These are phyloP conservation scores for Gasteruption jaculator DNA, from an alignment of 2,888 invertebrate genomes.

Conservation along the genomic window DNA sequence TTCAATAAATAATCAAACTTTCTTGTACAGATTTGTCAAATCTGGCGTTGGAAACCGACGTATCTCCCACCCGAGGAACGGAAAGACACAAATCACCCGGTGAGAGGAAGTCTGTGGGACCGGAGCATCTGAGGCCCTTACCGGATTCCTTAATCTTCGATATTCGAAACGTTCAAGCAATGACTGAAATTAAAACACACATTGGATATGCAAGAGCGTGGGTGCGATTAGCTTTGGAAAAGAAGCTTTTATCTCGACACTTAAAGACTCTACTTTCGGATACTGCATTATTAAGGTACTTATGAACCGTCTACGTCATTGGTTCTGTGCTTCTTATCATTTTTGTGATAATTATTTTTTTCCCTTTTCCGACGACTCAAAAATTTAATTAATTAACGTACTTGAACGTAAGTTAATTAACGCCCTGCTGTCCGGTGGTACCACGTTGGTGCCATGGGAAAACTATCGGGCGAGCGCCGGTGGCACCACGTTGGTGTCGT, in stretches of 20 bases:
- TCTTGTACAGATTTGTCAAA: slow-evolving; percentile 66
- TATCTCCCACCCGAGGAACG: slow-evolving; percentile 52
- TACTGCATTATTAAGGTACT: slow-evolving; percentile 64
- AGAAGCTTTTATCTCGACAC: slow-evolving; percentile 92
- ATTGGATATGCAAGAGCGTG: slow-evolving; percentile 95
- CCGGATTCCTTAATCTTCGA: slow-evolving; percentile 85
- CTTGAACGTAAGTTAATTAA: too few species aligned
- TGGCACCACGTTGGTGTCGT: too few species aligned
- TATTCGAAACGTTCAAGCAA: slow-evolving; percentile 86
- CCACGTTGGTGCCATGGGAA: too few species aligned
- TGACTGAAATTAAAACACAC: slow-evolving; percentile 98
- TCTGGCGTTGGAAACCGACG: slow-evolving; percentile 68
- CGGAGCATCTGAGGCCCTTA: slow-evolving; percentile 62
- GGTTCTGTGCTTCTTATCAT: background rate
- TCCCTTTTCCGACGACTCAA: background rate
- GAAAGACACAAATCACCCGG: slow-evolving; percentile 48
- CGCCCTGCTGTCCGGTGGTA: too few species aligned
- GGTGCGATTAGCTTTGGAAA: slow-evolving; percentile 92
- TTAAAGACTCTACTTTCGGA: slow-evolving; percentile 81
- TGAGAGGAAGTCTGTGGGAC: slow-evolving; percentile 52
- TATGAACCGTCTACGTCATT: background rate
- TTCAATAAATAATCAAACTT: too few species aligned
- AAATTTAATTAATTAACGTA: background rate
- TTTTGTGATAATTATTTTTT: background rate
- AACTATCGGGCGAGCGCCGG: too few species aligned